Base-by-base conservation (phyloP, 1,140 invertebrate species). In the Drosophila subpulchrella region DNA sequence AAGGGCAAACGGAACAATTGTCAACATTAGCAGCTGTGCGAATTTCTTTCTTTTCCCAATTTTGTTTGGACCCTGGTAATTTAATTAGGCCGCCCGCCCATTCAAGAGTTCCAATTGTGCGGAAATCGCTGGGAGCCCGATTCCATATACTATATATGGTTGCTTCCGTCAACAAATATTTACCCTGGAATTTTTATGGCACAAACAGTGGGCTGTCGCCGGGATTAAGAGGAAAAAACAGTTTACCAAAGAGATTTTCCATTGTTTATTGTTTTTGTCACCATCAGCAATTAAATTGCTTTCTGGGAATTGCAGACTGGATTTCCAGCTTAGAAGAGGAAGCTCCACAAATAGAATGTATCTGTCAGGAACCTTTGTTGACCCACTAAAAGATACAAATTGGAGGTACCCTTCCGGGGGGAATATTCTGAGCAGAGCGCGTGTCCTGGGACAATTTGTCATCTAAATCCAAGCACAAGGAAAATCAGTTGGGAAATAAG, bases 131-230 rank as follows among this genome's bases (percentile, higher is more conserved):
- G 39, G 42, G n/a, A 61, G 75, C 48, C 46, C 46, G 55, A 27
- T 32, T 44, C 55, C 30, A 48, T 58, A 60, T 17, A 36, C 57
- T 61, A 61, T 61, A 36, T 46, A 36, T 36, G 57, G 58, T 51
- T 17, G 75, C 83, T 88, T 88, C 83, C 83, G 79, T 55, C 59
- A 46, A 71, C 46, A 86, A 86, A 86, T 86, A 83, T 86, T 86
- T 86, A 48, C 39, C 11, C 7, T 39, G 38, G 51, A 38, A 58
- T 78, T 78, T 81, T 77, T 71, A 42, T 68, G 59, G 47, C 42
- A 47, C 75, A 82, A 84, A 84, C 80, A 80, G 38, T 48, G 60
- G 73, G 46, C 39, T 39, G 70, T 39, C 60, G 62, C 55, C 62
- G 57, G 55, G 66, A 82, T 71, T 71, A 71, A 50, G 36, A 68